A percentile compares a stretch with the other conserved stretches of the same genome.
Evolutionary conservation across 2,113 vertebrate species (phyloP).

Genomic region (Atrichornis clamosus): DNA sequence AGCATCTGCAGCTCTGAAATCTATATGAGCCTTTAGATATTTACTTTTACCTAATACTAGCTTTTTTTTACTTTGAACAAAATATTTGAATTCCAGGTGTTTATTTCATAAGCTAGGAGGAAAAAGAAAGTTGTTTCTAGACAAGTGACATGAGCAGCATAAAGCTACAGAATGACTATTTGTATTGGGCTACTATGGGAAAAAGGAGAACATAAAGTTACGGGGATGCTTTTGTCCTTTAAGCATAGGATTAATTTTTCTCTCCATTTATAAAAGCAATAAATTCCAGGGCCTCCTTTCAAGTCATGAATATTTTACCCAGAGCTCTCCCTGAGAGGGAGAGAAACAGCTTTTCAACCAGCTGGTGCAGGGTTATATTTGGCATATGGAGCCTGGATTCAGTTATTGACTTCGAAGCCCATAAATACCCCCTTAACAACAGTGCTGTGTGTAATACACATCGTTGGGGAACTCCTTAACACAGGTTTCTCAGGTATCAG

Average conservation of each 20-base stretch:
- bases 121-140: neutral
- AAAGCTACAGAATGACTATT: neutral
- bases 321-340: constrained; percentile 59
- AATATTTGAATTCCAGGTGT: neutral
- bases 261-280: constrained; percentile 26
- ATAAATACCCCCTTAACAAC: constrained; percentile 65
- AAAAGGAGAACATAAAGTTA: neutral
- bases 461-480: constrained; percentile 59
- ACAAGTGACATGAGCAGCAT: neutral
- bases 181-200: neutral
- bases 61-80: neutral
- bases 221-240: neutral
- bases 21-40: neutral
- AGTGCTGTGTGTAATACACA: constrained; percentile 49
- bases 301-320: constrained; percentile 74
- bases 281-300: constrained; percentile 55
- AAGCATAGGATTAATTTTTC: constrained; percentile 17
- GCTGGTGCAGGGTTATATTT: constrained; percentile 74
- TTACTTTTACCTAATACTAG: neutral
- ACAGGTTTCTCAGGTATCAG: constrained; percentile 16
- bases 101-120: neutral
- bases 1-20: neutral
- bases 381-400: constrained; percentile 72
- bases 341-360: constrained; percentile 76
- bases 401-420: constrained; percentile 67